These are phyloP conservation scores for Ochropacha duplaris DNA, from an alignment of 2,888 invertebrate species.

Conservation along the genomic window DNA sequence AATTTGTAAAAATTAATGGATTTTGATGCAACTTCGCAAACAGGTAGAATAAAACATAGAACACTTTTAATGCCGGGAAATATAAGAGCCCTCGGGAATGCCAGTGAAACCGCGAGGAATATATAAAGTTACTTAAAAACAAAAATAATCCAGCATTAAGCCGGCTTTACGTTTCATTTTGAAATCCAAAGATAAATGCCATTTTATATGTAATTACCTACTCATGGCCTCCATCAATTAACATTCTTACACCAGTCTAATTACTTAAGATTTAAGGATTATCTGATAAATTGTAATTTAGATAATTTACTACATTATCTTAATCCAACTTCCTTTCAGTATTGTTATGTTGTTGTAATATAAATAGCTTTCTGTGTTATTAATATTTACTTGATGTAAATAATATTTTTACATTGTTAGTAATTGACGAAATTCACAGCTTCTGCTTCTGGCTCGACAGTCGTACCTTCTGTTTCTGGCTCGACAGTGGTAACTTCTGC, in stretches of 20 bases:
- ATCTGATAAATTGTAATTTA: background rate
- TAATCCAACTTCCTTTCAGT: background rate
- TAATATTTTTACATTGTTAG: background rate
- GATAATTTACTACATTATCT: background rate
- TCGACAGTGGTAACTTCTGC: background rate
- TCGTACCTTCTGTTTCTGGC: background rate
- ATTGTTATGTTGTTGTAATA: background rate
- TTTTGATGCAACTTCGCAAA: too few species aligned
- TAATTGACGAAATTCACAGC: background rate
- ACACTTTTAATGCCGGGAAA: too few species aligned
- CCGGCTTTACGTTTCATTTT: too few species aligned
- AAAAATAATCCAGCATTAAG: too few species aligned
- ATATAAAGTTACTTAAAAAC: too few species aligned
- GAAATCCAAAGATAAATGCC: too few species aligned
- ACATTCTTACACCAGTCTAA: background rate
- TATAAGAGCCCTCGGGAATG: too few species aligned
- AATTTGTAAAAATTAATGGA: too few species aligned
- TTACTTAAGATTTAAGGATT: background rate
- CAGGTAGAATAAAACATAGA: too few species aligned
- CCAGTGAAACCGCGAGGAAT: too few species aligned
- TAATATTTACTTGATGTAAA: background rate
- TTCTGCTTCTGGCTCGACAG: background rate
- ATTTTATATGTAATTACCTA: background rate
- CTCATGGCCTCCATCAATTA: background rate
- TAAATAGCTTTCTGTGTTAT: background rate